Conservation (phyloP, 35 echinoderm and acorn worm genomes). For the Amphiura filiformis region DNA sequence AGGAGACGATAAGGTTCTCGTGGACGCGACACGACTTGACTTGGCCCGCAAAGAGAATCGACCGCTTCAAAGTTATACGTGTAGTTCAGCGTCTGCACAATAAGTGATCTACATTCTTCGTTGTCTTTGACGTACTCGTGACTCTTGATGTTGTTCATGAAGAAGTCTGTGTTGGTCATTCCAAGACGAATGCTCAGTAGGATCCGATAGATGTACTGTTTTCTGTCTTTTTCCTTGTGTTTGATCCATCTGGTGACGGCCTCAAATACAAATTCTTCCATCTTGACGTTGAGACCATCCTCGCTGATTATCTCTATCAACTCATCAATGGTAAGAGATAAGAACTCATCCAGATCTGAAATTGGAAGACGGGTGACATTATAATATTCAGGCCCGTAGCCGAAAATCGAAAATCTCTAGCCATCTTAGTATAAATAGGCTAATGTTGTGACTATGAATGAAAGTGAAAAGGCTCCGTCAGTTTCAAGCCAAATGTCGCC, state of each 20-base stretch:
- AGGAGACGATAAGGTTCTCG: conserved; percentile 83
- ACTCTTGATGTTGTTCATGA: conserved; percentile 95
- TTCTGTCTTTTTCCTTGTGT: conserved; percentile 53
- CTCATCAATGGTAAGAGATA: conserved; percentile 65
- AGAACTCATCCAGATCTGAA: conserved; percentile 63
- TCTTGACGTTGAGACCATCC: conserved; percentile 92
- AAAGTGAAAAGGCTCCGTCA: too few species aligned
- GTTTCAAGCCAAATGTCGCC: too few species aligned
- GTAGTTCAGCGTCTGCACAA: conserved; percentile 90
- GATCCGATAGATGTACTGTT: conserved; percentile 45
- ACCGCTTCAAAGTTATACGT: conserved; percentile 79
- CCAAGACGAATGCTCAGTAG: conserved; percentile 80
- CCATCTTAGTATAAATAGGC: too few species aligned
- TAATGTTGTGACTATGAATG: too few species aligned
- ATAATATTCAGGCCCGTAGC: too few species aligned
- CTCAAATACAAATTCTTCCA: conserved; percentile 97
- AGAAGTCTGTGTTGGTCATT: conserved; percentile 98
- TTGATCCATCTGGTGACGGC: conserved; percentile 80
- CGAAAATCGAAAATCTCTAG: too few species aligned
- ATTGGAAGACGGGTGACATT: too few species aligned
- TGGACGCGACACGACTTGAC: conserved; percentile 62
- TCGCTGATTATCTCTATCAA: conserved; percentile 59
- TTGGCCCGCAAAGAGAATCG: conserved; percentile 52
- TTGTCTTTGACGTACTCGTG: conserved; percentile 68
- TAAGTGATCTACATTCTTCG: conserved; percentile 60